Percentiles rank a stretch among this genome's conserved stretches.
These are phyloP conservation scores for Holacanthus passer DNA, from an alignment of 2,113 vertebrate genomes.

Conservation along the genomic window DNA sequence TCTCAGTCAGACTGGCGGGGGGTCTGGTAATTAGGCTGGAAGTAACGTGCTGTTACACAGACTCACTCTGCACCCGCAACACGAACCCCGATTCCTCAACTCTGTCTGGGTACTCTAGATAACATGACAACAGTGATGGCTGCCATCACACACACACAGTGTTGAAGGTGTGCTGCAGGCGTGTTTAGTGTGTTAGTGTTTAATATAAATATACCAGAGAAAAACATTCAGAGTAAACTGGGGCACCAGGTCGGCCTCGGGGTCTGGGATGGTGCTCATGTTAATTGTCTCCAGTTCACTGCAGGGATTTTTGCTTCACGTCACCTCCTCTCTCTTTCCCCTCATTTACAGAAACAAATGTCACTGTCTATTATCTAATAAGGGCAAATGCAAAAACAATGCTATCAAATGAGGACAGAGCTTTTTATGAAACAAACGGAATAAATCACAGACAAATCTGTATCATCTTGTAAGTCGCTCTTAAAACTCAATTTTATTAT, in stretches of 20 bases:
- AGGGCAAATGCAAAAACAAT: not conserved
- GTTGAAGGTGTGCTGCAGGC: not conserved
- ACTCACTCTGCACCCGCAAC: constrained; percentile 15
- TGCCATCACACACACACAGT: not conserved
- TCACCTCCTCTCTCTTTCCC: not conserved
- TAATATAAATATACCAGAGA: not conserved
- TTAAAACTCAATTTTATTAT: not conserved
- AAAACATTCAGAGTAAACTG: not conserved
- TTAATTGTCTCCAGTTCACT: not conserved
- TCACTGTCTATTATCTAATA: not conserved
- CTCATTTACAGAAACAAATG: not conserved
- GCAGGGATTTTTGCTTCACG: not conserved
- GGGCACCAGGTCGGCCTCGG: not conserved
- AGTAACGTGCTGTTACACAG: constrained; percentile 77
- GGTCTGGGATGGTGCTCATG: constrained; percentile 4
- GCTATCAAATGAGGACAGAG: not conserved
- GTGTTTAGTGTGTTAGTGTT: not conserved
- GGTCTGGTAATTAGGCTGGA: constrained; percentile 82
- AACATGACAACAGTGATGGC: constrained; percentile 1
- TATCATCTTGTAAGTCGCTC: not conserved
- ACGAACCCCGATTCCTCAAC: constrained; percentile 27
- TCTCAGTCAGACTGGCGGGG: constrained; percentile 60
- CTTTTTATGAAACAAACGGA: not conserved
- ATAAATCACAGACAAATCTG: not conserved
- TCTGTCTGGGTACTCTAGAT: constrained; percentile 3